Percentiles rank a stretch among this genome's conserved stretches.
phyloP scores from a whole-genome alignment of 2,113 vertebrate genomes.

The Rissa tridactyla region DNA sequence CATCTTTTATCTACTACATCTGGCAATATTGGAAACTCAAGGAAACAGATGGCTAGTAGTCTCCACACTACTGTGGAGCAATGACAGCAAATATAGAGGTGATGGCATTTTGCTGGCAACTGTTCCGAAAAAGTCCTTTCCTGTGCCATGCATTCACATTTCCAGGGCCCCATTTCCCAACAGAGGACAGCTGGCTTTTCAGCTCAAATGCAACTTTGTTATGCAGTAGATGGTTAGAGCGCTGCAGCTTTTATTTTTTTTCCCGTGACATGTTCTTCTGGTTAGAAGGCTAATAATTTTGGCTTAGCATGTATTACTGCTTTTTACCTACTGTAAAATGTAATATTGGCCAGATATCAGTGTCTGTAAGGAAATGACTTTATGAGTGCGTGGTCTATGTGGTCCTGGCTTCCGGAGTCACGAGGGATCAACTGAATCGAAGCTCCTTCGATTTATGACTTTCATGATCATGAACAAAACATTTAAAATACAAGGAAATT shows the following conservation, averaged over 20 bases:
- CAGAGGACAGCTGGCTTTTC: background rate
- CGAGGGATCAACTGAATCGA: background rate
- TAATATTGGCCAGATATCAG: background rate
- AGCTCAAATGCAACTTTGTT: background rate
- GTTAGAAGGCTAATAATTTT: background rate
- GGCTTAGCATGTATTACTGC: background rate
- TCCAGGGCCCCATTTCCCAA: background rate
- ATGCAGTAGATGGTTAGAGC: background rate
- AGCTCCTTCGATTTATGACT: background rate
- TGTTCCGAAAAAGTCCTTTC: background rate
- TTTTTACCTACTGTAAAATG: background rate
- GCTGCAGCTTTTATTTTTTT: background rate
- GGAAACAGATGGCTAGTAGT: background rate
- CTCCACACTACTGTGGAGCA: background rate
- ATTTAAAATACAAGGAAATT: background rate
- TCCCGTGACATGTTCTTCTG: background rate
- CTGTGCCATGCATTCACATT: background rate
- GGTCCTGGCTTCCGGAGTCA: background rate
- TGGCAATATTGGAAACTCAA: background rate
- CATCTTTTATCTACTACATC: background rate
- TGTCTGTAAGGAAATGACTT: background rate
- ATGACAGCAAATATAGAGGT: background rate
- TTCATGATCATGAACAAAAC: background rate
- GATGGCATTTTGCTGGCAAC: background rate
- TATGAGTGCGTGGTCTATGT: background rate